Evolutionary conservation across 2,888 invertebrate genomes (phyloP).

Genomic region (Apotomis betuletana): DNA sequence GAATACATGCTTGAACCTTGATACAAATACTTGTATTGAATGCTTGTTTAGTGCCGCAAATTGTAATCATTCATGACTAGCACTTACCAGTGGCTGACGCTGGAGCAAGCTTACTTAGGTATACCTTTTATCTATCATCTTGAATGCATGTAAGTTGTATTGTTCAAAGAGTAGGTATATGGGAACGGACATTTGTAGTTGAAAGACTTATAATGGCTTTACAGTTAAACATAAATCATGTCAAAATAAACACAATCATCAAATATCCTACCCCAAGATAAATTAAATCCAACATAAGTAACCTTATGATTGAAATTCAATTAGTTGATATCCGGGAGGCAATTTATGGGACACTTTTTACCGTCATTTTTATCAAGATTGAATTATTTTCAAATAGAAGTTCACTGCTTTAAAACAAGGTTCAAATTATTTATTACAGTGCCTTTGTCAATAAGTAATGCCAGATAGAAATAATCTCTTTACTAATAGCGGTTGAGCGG

Average conservation of each 20-base stretch:
- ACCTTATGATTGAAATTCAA: conserved; percentile 2
- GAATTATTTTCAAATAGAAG: background rate
- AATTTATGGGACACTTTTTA: conserved; percentile 26
- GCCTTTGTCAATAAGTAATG: conserved; percentile 9
- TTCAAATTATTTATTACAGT: background rate
- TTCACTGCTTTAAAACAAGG: conserved; percentile 1
- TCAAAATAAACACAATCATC: conserved; percentile 8
- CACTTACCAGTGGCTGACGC: no score
- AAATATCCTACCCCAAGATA: background rate
- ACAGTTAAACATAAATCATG: conserved; percentile 25
- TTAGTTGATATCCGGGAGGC: background rate
- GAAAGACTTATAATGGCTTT: background rate
- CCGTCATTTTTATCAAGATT: conserved; percentile 12
- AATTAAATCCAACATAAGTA: conserved; percentile 12
- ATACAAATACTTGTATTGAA: background rate
- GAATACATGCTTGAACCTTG: background rate
- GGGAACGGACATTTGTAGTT: background rate
- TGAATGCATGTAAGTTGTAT: no score
- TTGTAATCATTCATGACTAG: background rate
- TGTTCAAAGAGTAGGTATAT: background rate
- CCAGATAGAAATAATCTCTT: conserved; percentile 20
- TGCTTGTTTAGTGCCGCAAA: background rate
- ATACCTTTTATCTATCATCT: no score
- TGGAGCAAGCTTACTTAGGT: no score
- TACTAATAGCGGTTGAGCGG: conserved; percentile 32